phyloP scores from a whole-genome alignment of 2,797 vertebrate species.

The Pseudotriccus pelzelni region DNA sequence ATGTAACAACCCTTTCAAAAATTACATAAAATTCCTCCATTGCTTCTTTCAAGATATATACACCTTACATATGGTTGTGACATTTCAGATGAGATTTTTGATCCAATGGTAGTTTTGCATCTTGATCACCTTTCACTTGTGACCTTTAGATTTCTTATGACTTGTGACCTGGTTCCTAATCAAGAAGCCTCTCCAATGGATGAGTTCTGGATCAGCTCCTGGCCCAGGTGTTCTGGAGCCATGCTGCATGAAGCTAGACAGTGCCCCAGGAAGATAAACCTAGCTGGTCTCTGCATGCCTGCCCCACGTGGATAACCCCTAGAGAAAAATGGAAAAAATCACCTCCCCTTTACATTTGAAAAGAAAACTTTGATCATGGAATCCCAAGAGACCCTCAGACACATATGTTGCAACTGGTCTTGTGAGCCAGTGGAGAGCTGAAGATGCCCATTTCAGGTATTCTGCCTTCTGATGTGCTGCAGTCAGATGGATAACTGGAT shows the following conservation, averaged over 20 bases:
- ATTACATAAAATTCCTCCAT: background rate
- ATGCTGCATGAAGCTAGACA: background rate
- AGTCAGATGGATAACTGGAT: background rate
- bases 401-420: background rate
- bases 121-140: constrained; percentile 27
- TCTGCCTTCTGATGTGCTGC: background rate
- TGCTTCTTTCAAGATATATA: constrained; percentile 12
- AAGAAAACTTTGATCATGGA: background rate
- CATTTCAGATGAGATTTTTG: background rate
- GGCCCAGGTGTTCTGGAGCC: background rate
- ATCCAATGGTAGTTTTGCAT: constrained; percentile 8
- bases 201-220: background rate
- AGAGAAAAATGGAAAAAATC: background rate
- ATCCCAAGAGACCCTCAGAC: background rate
- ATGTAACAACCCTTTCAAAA: background rate
- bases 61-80: background rate
- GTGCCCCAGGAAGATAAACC: background rate
- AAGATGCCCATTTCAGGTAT: background rate
- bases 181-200: background rate
- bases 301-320: background rate
- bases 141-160: constrained; percentile 15
- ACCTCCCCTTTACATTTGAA: background rate
- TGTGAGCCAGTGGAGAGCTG: background rate
- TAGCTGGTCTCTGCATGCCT: background rate
- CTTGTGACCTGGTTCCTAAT: background rate